Conservation (phyloP, 2,888 invertebrate species). For the Campopleginae sp. region DNA sequence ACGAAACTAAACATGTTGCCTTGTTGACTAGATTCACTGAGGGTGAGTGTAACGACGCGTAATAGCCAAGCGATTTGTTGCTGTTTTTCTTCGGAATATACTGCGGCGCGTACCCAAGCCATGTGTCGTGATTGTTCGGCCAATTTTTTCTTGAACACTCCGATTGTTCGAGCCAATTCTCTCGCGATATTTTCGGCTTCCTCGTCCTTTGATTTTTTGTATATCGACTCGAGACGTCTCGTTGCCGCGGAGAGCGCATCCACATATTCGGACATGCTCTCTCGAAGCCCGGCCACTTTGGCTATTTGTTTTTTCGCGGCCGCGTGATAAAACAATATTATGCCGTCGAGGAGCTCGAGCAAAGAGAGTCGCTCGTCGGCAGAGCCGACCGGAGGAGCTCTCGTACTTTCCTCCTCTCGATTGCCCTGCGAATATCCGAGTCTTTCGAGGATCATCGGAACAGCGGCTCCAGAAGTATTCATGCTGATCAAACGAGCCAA, state of each 20-base stretch:
- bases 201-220: conserved; percentile 73
- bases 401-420: conserved; percentile 77
- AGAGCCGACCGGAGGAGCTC: conserved; percentile 83
- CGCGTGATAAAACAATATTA: conserved; percentile 88
- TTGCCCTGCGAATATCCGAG: conserved; percentile 75
- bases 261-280: conserved; percentile 88
- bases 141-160: conserved; percentile 87
- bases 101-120: conserved; percentile 89
- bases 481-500: conserved; percentile 85
- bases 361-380: conserved; percentile 85
- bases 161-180: conserved; percentile 86
- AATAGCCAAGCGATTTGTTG: conserved; percentile 87
- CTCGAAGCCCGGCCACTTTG: conserved; percentile 86
- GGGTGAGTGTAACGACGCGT: conserved; percentile 86
- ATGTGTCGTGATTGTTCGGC: conserved; percentile 88
- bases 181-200: conserved; percentile 83
- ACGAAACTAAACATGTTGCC: conserved; percentile 89
- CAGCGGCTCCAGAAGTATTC: conserved; percentile 66
- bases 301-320: conserved; percentile 89
- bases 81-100: conserved; percentile 88
- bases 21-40: conserved; percentile 86
- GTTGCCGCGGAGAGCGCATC: conserved; percentile 87
- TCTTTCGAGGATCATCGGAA: conserved; percentile 74
- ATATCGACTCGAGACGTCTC: conserved; percentile 82
- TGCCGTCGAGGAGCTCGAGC: conserved; percentile 88